These are phyloP conservation scores for Agrilus cyanescens DNA, from an alignment of 2,888 invertebrate genomes.

Conservation along the genomic window DNA sequence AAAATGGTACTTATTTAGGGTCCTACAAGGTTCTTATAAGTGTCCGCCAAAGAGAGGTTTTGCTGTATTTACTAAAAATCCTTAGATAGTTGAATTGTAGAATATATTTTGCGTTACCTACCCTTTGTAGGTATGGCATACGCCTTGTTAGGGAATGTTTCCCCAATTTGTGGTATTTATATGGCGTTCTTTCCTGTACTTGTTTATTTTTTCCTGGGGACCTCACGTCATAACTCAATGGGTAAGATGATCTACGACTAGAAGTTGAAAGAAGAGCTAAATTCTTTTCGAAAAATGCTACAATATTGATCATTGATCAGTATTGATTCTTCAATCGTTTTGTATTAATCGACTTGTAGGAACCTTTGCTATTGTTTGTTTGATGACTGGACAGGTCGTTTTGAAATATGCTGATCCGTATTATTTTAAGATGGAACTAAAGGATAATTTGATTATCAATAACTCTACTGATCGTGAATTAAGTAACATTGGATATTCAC, in stretches of 20 bases:
- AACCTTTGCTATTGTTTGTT: slow-evolving; percentile 75
- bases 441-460: slow-evolving; percentile 9
- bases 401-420: slow-evolving; percentile 30
- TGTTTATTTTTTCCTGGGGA: slow-evolving; percentile 32
- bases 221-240: slow-evolving; percentile 35
- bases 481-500: slow-evolving; percentile 25
- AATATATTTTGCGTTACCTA: background rate
- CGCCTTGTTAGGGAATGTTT: slow-evolving; percentile 41
- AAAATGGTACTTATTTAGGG: too few relatives aligned
- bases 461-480: background rate
- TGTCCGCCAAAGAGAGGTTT: too few relatives aligned
- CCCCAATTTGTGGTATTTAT: slow-evolving; percentile 42
- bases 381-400: slow-evolving; percentile 82
- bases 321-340: slow-evolving; percentile 11
- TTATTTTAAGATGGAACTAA: slow-evolving; percentile 16
- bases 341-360: slow-evolving; percentile 32
- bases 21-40: too few relatives aligned
- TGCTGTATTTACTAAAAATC: too few relatives aligned
- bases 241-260: slow-evolving; percentile 21
- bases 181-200: slow-evolving; percentile 45
- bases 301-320: background rate
- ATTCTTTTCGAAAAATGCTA: background rate
- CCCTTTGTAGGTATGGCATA: slow-evolving; percentile 43
- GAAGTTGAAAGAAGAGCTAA: background rate
- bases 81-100: too few relatives aligned